These are phyloP conservation scores for human DNA, from an alignment of 2,113 vertebrate species.

Conservation along the genomic window GRCh38 chr2:15117501-15118000, in stretches of 20 bases:
- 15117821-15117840: background rate
- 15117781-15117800: background rate
- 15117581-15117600: no score
- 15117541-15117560: no score
- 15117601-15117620: background rate
- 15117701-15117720: background rate
- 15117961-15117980: fast-evolving
- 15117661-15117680: background rate
- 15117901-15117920: background rate
- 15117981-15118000: background rate
- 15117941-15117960: no score
- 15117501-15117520: background rate
- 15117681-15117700: no score
- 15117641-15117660: background rate
- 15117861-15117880: background rate
- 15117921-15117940: fast-evolving
- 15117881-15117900: fast-evolving
- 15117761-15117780: background rate
- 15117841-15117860: no score
- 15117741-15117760: background rate
- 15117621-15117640: fast-evolving
- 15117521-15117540: background rate
- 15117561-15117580: background rate
- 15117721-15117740: background rate
- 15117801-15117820: background rate